Evolutionary conservation across 2,113 vertebrate genomes (phyloP).

Genomic region (Spheniscus mendiculus): DNA sequence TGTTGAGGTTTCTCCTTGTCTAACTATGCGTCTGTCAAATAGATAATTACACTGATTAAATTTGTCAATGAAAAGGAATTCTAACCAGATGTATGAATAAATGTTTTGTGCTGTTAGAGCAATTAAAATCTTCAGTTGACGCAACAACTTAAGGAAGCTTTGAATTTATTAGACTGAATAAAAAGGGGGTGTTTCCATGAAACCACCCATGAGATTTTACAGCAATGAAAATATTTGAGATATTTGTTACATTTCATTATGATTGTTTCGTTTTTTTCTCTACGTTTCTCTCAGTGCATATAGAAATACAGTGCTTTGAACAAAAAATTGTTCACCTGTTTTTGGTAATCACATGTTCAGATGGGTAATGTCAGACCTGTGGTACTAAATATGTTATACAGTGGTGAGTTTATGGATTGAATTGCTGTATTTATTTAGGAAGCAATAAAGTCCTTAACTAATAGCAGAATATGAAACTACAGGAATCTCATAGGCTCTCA

Average conservation of each 20-base stretch:
- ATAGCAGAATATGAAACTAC: not conserved
- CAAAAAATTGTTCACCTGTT: not conserved
- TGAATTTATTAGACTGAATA: slow-evolving; percentile 41
- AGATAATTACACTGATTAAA: slow-evolving; percentile 26
- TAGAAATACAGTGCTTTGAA: not conserved
- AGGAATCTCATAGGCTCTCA: not conserved
- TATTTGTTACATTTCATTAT: not conserved
- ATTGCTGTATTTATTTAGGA: slow-evolving; percentile 32
- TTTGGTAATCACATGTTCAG: not conserved
- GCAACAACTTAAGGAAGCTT: not conserved
- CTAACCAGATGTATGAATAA: slow-evolving; percentile 33
- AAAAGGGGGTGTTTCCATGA: not conserved
- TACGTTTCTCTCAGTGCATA: not conserved
- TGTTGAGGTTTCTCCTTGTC: slow-evolving; percentile 32
- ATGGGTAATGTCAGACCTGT: not conserved
- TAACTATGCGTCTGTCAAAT: slow-evolving; percentile 7
- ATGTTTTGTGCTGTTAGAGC: slow-evolving; percentile 9
- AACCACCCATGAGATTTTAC: slow-evolving; percentile 18
- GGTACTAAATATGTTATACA: not conserved
- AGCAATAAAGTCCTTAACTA: slow-evolving; percentile 10
- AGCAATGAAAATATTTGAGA: not conserved
- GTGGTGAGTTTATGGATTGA: slow-evolving; percentile 5
- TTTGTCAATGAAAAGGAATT: slow-evolving; percentile 41
- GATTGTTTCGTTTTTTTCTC: not conserved
- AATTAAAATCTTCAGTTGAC: slow-evolving; percentile 45